phyloP scores from a whole-genome alignment of 2,113 vertebrate species.

The Fulmarus glacialis region DNA sequence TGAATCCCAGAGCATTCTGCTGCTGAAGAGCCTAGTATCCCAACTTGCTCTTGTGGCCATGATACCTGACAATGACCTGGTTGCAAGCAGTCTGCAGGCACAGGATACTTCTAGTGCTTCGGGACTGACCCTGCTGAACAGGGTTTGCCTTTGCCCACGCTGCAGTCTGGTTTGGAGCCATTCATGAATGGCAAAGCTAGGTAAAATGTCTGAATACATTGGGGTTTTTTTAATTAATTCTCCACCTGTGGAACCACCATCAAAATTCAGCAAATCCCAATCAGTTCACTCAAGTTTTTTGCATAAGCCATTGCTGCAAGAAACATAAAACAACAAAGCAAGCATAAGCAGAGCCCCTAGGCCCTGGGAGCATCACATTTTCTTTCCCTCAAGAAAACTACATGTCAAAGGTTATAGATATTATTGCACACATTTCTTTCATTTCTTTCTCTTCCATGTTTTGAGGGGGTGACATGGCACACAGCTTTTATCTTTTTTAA shows the following conservation, averaged over 20 bases:
- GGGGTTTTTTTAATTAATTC: background rate
- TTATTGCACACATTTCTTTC: background rate
- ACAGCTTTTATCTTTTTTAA: background rate
- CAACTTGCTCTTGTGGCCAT: background rate
- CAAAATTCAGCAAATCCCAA: background rate
- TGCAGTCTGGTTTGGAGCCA: background rate
- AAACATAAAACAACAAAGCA: background rate
- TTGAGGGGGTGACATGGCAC: background rate
- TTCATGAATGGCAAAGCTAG: background rate
- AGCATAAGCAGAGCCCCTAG: background rate
- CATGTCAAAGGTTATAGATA: background rate
- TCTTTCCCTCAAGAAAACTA: background rate
- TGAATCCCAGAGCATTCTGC: background rate
- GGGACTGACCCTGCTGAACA: background rate
- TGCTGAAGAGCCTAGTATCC: background rate
- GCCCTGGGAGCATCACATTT: background rate
- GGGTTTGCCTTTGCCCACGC: accelerated
- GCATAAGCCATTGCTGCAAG: background rate
- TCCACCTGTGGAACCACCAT: background rate
- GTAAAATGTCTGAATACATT: background rate
- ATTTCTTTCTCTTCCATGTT: background rate
- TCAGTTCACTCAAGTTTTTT: background rate
- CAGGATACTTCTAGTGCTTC: background rate
- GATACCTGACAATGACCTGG: background rate
- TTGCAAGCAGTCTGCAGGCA: background rate